Evolutionary conservation across 2,113 vertebrate species (phyloP).

Genomic region (Hymenochirus boettgeri): DNA sequence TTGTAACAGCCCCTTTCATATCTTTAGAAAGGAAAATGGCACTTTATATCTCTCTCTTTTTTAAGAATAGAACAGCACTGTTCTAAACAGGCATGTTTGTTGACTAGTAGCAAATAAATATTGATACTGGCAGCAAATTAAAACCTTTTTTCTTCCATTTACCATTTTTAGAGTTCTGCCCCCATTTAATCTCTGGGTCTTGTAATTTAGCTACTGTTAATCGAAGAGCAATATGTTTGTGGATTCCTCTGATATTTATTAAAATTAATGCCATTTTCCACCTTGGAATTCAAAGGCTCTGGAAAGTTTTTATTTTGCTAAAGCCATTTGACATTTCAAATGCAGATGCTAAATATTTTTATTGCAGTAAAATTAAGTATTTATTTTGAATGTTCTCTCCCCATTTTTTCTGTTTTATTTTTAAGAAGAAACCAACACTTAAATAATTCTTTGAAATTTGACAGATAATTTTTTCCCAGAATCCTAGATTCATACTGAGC

Average conservation of each 20-base stretch:
- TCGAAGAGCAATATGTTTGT: background rate
- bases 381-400: background rate
- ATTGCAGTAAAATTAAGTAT: background rate
- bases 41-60: no score
- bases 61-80: background rate
- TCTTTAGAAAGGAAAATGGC: no score
- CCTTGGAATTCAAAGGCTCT: background rate
- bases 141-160: background rate
- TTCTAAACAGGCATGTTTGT: background rate
- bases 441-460: no score
- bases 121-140: conserved; percentile 2
- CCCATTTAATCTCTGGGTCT: background rate
- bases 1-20: no score
- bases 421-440: no score
- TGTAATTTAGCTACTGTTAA: background rate
- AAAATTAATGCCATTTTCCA: conserved; percentile 2
- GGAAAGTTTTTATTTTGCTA: background rate
- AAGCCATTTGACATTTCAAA: background rate
- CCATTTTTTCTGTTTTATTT: no score
- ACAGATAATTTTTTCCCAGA: no score
- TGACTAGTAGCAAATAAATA: background rate
- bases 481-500: no score
- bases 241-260: background rate
- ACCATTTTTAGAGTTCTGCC: background rate
- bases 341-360: background rate